A percentile compares a stretch with the other conserved stretches of the same genome.
phyloP scores from a whole-genome alignment of 2,888 invertebrate species.

The Frankliniella intonsa region DNA sequence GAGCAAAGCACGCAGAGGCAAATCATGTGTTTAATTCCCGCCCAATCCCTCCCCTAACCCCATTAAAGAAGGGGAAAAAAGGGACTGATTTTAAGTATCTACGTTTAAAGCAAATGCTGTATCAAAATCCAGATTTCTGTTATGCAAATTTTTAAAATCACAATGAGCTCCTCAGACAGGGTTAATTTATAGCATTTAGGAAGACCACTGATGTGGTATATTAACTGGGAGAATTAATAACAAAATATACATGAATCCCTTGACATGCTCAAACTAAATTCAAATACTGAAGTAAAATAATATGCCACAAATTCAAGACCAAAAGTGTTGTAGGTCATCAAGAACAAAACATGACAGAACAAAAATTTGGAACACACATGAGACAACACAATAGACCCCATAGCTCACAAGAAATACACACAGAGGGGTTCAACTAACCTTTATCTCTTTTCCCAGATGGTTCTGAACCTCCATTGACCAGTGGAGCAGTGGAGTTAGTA shows the following conservation, averaged over 20 bases:
- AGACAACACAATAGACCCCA: neutral
- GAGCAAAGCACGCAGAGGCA: slow-evolving; percentile 12
- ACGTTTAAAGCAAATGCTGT: too few relatives aligned
- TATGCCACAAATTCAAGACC: too few relatives aligned
- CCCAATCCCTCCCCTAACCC: too few relatives aligned
- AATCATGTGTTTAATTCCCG: neutral
- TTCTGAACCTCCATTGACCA: neutral
- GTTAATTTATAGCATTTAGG: neutral
- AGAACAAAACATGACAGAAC: too few relatives aligned
- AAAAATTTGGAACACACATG: neutral
- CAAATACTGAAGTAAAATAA: too few relatives aligned
- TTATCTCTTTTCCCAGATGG: neutral
- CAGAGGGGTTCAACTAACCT: neutral
- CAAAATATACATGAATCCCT: too few relatives aligned
- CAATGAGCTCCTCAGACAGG: neutral
- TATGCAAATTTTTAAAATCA: neutral
- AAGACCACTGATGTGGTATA: neutral
- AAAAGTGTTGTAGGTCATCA: too few relatives aligned
- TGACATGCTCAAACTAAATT: too few relatives aligned
- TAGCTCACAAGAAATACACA: neutral
- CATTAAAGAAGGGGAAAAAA: too few relatives aligned
- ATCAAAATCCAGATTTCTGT: too few relatives aligned
- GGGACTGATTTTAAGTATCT: too few relatives aligned
- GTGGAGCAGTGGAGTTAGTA: neutral
- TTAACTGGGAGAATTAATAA: too few relatives aligned